Evolutionary conservation across 2,797 vertebrate genomes (phyloP), one percentile per base, ranked within the genome.

Genomic region (Megalops cyprinoides): DNA sequence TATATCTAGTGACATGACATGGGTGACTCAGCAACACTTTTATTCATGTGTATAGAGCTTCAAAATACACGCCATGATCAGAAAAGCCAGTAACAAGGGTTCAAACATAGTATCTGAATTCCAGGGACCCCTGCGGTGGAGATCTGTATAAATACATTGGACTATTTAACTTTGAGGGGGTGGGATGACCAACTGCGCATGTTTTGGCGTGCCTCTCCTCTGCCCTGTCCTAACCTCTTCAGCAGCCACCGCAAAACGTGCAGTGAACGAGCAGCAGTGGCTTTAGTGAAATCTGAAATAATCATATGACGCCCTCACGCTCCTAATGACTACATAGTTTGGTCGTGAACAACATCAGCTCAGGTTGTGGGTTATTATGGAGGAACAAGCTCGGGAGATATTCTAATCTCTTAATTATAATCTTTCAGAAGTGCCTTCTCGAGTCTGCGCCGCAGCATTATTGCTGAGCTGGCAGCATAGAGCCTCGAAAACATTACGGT

Each of bases 381-480:
- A 15, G 20, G 69, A 51, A 74, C 37, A 58, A 58, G 56, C 67
- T 51, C 37, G 6, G 10, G 20, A 53, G 74, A 77, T 51, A 67
- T 76, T 53, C 23, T 74, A 69, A 79, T 75, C 75, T 60, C 81
- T 74, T 80, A 82, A 81, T 74, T 84, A 80, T 53, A 58, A 39
- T 75, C 49, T 46, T 80, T 76, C 81, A 58, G 69, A 46, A 76
- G 80, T 23, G 58, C 39, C 74, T 39, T 80, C 53, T n/a, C 53
- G 31, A 49, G 55, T 2, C 73, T 15, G 12, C 28, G 31, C 44
- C 3, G 51, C 14, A 9, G 31, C 51, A 37, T 51, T 9, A 77
- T 56, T 34, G 75, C 51, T 39, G 49, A 8, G 37, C 12, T 10
- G 74, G 28, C 49, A 3, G 28, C 46, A 7, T 25, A 23, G 48